These are phyloP conservation scores for Pristionchus exspectatus DNA, from an alignment of 2,888 invertebrate genomes.

Conservation along the genomic window DNA sequence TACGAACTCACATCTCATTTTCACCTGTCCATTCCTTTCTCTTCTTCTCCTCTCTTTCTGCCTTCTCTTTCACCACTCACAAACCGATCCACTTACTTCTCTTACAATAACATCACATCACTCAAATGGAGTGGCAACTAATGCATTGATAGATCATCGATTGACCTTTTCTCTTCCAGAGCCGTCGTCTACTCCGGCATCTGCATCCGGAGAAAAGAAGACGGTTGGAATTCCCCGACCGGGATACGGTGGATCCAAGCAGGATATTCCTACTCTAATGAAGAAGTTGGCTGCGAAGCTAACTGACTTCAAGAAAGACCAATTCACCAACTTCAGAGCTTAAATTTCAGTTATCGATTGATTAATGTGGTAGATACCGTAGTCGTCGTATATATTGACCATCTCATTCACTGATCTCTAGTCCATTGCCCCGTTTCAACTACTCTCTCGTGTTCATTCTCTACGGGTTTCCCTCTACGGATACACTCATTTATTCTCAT, in stretches of 20 bases:
- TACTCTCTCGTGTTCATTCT: slow-evolving; percentile 18
- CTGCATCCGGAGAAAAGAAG: slow-evolving; percentile 37
- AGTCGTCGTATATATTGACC: slow-evolving; percentile 44
- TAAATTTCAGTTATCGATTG: slow-evolving; percentile 44
- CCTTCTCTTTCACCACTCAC: neutral
- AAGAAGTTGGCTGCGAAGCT: slow-evolving; percentile 75
- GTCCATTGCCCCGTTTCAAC: slow-evolving; percentile 35
- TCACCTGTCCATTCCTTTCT: slow-evolving; percentile 21
- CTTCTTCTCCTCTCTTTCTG: slow-evolving; percentile 40
- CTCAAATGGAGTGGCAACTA: neutral
- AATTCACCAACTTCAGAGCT: slow-evolving; percentile 58
- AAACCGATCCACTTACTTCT: slow-evolving; percentile 36
- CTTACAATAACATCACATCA: slow-evolving; percentile 49
- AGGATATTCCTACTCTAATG: slow-evolving; percentile 66
- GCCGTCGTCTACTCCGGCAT: neutral
- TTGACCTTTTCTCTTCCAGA: slow-evolving; percentile 38
- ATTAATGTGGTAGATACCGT: slow-evolving; percentile 12
- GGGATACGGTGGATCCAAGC: slow-evolving; percentile 54
- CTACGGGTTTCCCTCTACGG: slow-evolving; percentile 37
- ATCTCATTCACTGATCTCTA: slow-evolving; percentile 48
- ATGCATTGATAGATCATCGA: slow-evolving; percentile 6
- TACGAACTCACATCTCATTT: slow-evolving; percentile 22
- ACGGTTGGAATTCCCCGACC: slow-evolving; percentile 51
- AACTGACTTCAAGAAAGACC: slow-evolving; percentile 72
- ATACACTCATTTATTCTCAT: slow-evolving; percentile 16